phyloP scores from a whole-genome alignment of 2,888 invertebrate species.

The Lasioglossum calceatum region DNA sequence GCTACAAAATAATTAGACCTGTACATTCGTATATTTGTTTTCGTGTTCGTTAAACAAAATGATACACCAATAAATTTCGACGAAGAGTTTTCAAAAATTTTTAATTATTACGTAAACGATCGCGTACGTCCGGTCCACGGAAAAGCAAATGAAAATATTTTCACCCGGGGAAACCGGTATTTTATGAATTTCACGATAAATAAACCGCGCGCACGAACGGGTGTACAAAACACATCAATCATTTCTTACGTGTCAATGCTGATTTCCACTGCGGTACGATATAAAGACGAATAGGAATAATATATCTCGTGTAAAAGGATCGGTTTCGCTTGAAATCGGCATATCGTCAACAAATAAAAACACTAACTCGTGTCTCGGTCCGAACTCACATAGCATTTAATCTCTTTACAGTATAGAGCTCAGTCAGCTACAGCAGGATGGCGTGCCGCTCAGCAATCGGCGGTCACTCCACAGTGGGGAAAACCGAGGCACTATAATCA shows the following conservation, averaged over 20 bases:
- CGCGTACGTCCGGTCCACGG: neutral
- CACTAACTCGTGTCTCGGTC: conserved; percentile 43
- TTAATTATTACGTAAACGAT: neutral
- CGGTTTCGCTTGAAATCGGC: conserved; percentile 21
- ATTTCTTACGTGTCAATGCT: conserved; percentile 59
- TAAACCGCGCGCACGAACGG: conserved; percentile 49
- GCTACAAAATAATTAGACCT: neutral
- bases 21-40: neutral
- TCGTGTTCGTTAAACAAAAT: neutral
- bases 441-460: conserved; percentile 79
- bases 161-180: conserved; percentile 3
- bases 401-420: conserved; percentile 62
- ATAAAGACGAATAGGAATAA: conserved; percentile 34
- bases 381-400: conserved; percentile 66
- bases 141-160: conserved; percentile 3
- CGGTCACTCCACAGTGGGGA: conserved; percentile 72
- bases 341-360: conserved; percentile 34
- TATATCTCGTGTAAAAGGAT: conserved; percentile 37
- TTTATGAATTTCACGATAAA: conserved; percentile 8
- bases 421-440: conserved; percentile 78
- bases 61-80: neutral
- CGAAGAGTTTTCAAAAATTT: conserved; percentile 21
- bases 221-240: conserved; percentile 56
- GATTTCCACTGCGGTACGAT: conserved; percentile 43
- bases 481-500: conserved; percentile 67